Conservation (phyloP, 2,888 invertebrate species). For the Alsophila aescularia region DNA sequence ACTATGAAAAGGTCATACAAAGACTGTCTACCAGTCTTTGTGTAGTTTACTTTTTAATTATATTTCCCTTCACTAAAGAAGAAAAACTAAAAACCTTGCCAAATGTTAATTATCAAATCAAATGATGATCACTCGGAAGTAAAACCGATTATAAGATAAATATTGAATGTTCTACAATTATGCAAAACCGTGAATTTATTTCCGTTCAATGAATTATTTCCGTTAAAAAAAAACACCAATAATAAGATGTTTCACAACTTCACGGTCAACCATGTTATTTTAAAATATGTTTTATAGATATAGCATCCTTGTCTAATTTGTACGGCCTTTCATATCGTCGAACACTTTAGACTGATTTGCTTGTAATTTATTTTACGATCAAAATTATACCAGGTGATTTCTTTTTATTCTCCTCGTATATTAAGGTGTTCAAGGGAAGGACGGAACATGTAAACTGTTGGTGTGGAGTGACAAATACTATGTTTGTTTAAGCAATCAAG, state of each 20-base stretch:
- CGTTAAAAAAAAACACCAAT: too few relatives aligned
- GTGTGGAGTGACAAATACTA: constrained; percentile 23
- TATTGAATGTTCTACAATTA: constrained; percentile 7
- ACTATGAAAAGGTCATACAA: too few relatives aligned
- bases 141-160: constrained; percentile 18
- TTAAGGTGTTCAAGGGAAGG: constrained; percentile 64
- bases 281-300: neutral
- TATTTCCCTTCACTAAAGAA: too few relatives aligned
- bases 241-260: constrained; percentile 4
- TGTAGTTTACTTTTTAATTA: constrained; percentile 3
- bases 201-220: constrained; percentile 3
- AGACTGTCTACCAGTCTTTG: too few relatives aligned
- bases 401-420: constrained; percentile 19
- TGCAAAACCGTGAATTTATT: constrained; percentile 4
- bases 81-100: neutral
- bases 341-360: constrained; percentile 15
- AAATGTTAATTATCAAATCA: neutral
- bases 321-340: constrained; percentile 16
- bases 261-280: constrained; percentile 1
- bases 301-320: constrained; percentile 16
- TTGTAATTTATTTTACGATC: constrained; percentile 10
- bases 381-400: constrained; percentile 24
- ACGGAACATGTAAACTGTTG: constrained; percentile 40
- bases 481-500: constrained; percentile 16
- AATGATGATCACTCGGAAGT: constrained; percentile 20